Conservation (phyloP, 1,140 invertebrate species). For the Aphaenogaster rudis region DNA sequence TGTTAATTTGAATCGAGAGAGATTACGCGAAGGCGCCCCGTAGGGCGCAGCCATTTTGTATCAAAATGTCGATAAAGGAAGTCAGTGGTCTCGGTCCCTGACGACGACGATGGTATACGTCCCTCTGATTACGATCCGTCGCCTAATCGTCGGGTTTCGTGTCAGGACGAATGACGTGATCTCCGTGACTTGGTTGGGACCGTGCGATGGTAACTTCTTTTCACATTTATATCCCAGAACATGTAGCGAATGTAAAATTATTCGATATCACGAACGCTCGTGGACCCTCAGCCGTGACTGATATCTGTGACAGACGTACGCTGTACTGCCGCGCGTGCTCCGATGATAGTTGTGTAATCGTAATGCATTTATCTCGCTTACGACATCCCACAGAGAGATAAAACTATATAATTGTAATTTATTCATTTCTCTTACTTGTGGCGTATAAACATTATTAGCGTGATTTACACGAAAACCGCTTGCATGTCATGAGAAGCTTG, state of each 20-base stretch:
- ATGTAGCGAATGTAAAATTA: constrained; percentile 29
- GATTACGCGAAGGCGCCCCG: constrained; percentile 86
- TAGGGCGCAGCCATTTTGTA: constrained; percentile 87
- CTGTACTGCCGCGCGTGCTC: not conserved
- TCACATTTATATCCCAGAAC: constrained; percentile 7
- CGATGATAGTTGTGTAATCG: constrained; percentile 27
- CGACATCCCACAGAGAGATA: constrained; percentile 10
- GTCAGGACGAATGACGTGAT: constrained; percentile 31
- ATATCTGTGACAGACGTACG: constrained; percentile 25
- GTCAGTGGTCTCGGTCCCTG: constrained; percentile 74
- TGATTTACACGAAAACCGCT: constrained; percentile 5
- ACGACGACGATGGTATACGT: constrained; percentile 25
- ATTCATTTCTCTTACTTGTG: not conserved
- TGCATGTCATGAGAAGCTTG: not conserved
- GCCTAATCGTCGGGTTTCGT: constrained; percentile 64
- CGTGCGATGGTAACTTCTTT: constrained; percentile 23
- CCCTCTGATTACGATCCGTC: constrained; percentile 49
- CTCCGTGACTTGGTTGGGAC: constrained; percentile 6
- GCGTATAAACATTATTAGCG: not conserved
- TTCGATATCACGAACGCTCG: constrained; percentile 34
- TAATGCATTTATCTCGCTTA: constrained; percentile 21
- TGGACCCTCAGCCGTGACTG: constrained; percentile 12
- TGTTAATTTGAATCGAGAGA: constrained; percentile 88
- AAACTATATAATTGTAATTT: constrained; percentile 24
- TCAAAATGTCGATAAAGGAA: constrained; percentile 87